Conservation (phyloP, 2,797 vertebrate species). For the Rhabdophis nuchalis region DNA sequence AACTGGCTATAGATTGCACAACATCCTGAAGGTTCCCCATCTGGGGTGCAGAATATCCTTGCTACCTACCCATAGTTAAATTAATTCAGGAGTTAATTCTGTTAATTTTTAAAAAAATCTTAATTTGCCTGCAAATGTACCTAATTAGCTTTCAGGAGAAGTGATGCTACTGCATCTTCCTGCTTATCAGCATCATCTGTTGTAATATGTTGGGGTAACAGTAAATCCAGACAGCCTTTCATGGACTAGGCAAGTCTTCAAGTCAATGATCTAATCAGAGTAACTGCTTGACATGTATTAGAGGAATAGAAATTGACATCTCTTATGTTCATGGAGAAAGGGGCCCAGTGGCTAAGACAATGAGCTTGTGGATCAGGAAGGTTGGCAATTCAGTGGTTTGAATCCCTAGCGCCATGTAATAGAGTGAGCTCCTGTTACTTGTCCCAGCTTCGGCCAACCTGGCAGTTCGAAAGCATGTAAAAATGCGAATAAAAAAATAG, state of each 20-base stretch:
- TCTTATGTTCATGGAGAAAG: background rate
- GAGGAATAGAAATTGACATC: background rate
- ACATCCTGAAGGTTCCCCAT: background rate
- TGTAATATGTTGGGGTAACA: too few species aligned
- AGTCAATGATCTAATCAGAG: background rate
- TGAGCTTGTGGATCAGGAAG: too few species aligned
- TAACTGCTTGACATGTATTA: background rate
- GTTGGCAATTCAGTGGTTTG: too few species aligned
- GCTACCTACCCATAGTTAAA: background rate
- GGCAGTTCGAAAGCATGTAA: too few species aligned
- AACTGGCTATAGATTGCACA: background rate
- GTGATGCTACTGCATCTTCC: background rate
- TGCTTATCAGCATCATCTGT: background rate
- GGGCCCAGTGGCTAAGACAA: too few species aligned
- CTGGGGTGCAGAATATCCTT: background rate
- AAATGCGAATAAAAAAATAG: too few species aligned
- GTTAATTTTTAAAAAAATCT: background rate
- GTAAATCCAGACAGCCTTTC: background rate
- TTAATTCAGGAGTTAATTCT: background rate
- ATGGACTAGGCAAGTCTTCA: background rate
- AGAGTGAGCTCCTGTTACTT: too few species aligned
- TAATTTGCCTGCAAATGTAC: background rate
- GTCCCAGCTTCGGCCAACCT: too few species aligned
- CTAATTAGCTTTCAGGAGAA: background rate
- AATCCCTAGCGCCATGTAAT: too few species aligned